phyloP scores from a whole-genome alignment of 2,113 vertebrate species.

The Aleadryas rufinucha region DNA sequence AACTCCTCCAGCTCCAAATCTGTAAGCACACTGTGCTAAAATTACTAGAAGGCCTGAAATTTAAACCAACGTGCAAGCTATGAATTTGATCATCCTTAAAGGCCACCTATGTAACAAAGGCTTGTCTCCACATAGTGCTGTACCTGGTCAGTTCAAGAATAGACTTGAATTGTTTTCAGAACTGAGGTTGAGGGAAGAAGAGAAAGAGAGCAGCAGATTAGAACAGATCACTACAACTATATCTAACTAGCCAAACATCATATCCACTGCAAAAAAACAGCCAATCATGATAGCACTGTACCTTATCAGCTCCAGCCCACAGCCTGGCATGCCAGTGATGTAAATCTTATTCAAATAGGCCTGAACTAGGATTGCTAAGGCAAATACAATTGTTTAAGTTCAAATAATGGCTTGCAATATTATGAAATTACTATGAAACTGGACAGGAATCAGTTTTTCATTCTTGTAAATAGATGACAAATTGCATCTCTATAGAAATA shows the following conservation, averaged over 20 bases:
- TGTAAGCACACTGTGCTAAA: not conserved
- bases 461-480: not conserved
- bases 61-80: not conserved
- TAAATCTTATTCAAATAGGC: not conserved
- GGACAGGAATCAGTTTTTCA: not conserved
- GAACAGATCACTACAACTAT: not conserved
- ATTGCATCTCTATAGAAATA: not conserved
- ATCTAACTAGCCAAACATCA: not conserved
- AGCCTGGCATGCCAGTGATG: not conserved
- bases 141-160: not conserved
- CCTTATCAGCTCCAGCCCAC: not conserved
- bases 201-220: not conserved
- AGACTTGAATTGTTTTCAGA: not conserved
- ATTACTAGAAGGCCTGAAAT: not conserved
- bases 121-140: not conserved
- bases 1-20: not conserved
- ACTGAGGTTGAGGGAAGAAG: not conserved
- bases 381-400: not conserved
- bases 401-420: not conserved
- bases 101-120: not conserved
- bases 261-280: not conserved
- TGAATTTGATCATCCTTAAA: not conserved
- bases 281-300: not conserved
- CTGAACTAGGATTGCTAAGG: not conserved
- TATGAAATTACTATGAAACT: not conserved